A percentile compares a stretch with the other conserved stretches of the same genome.
These are phyloP conservation scores for Squalus acanthias DNA, from an alignment of 2,797 vertebrate species.

Conservation along the genomic window DNA sequence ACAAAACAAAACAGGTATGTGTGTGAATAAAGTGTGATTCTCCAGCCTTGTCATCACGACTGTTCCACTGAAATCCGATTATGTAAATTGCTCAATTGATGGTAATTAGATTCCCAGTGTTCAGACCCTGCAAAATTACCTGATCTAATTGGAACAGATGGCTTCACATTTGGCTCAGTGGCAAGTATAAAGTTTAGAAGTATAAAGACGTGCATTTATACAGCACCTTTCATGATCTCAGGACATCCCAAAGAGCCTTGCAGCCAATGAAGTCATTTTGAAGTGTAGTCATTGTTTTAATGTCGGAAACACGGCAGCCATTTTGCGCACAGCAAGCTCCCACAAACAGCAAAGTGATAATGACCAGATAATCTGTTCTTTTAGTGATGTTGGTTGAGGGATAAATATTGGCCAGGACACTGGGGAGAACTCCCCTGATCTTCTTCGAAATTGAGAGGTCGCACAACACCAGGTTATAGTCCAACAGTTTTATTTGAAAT, in stretches of 20 bases:
- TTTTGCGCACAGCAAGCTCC: background rate
- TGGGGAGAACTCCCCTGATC: no score
- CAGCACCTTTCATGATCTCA: background rate
- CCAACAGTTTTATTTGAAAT: no score
- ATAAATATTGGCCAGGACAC: no score
- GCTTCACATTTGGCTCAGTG: background rate
- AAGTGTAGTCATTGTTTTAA: background rate
- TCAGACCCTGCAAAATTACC: background rate
- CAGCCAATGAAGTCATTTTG: no score
- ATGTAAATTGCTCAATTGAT: background rate
- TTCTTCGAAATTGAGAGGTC: no score
- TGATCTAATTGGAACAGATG: conserved; percentile 7
- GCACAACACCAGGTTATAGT: no score
- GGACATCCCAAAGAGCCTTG: no score
- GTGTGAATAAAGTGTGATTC: background rate
- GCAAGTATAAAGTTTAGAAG: background rate
- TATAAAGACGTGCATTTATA: background rate
- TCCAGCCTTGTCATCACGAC: background rate
- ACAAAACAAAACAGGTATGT: background rate
- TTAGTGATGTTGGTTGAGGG: background rate
- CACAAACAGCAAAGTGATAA: background rate
- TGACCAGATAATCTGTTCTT: background rate
- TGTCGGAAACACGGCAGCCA: background rate
- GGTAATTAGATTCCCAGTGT: background rate
- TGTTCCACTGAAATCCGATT: background rate